Evolutionary conservation across 2,888 invertebrate genomes (phyloP), one percentile per base, ranked within the genome.

Genomic region (Eupithecia subumbrata): DNA sequence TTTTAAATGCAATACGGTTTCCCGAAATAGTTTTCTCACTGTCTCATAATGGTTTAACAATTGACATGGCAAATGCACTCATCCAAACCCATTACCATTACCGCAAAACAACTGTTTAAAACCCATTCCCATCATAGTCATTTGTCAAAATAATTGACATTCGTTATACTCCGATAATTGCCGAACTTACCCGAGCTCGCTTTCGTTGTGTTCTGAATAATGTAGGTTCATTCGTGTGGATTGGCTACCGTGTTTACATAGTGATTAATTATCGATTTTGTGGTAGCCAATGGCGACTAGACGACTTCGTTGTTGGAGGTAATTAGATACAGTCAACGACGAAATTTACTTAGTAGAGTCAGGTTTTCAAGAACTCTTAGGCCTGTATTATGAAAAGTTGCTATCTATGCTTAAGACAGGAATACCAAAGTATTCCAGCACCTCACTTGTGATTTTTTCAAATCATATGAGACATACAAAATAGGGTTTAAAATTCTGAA

Each of bases 231-330:
- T 76, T 71, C 67, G 74, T 71, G 73, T 52, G 66, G 66, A 72
- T 66, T 67, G n/a, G 74, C 66, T 72, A 69, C 69, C 43, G 75
- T 77, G 77, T 77, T 77, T 75, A 77, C 77, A 77, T 56, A 37
- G 69, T 40, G 56, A 75, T 77, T 75, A 77, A 75, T 71, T 69
- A 77, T 77, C 75, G 77, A 77, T 77, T 77, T 73, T 73, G 75
- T 69, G 69, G 77, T 72, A 48, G 25, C 64, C 63, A 40, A n/a
- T n/a, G 37, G 34, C 25, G 66, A 43, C 56, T 73, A n/a, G 71
- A 43, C 43, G 48, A 25, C 5, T 72, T 52, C 45, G 30, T 67
- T 12, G 56, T 56, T 5, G 34, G 5, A 67, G 37, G 66, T 66
- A 66, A 66, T 66, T 40, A 37, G 66, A 40, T 11, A 60, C 14